These are phyloP conservation scores for Macheiramphus alcinus DNA, from an alignment of 2,113 vertebrate species.

Conservation along the genomic window DNA sequence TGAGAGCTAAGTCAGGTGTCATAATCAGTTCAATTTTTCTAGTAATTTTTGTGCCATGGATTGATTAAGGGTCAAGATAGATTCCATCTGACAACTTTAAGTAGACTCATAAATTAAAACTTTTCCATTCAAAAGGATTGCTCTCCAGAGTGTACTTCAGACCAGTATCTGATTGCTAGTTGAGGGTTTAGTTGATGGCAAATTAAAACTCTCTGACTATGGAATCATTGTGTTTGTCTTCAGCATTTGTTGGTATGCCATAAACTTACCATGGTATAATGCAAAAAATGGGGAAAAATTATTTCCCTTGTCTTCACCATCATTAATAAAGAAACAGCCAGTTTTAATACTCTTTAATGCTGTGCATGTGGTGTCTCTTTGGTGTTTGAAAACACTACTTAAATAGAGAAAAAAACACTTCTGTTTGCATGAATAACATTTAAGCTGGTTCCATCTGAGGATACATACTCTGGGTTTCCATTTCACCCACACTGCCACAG, in stretches of 20 bases:
- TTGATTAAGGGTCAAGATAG: background rate
- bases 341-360: conserved; percentile 81
- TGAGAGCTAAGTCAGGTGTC: background rate
- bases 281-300: background rate
- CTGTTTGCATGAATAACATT: conserved; percentile 92
- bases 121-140: background rate
- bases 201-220: conserved; percentile 18
- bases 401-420: conserved; percentile 78
- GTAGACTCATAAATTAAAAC: background rate
- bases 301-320: conserved; percentile 15
- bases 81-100: background rate
- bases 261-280: conserved; percentile 13
- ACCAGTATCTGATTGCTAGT: background rate
- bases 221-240: conserved; percentile 27
- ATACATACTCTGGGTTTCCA: conserved; percentile 96
- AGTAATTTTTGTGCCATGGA: background rate
- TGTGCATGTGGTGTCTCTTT: conserved; percentile 88
- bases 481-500: conserved; percentile 87
- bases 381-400: conserved; percentile 84
- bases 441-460: conserved; percentile 91
- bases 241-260: conserved; percentile 19
- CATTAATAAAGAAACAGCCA: conserved; percentile 82
- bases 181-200: background rate
- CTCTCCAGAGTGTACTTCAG: background rate
- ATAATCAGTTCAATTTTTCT: background rate